Conservation (phyloP, 2,888 invertebrate genomes). For the Conchocele bisecta region DNA sequence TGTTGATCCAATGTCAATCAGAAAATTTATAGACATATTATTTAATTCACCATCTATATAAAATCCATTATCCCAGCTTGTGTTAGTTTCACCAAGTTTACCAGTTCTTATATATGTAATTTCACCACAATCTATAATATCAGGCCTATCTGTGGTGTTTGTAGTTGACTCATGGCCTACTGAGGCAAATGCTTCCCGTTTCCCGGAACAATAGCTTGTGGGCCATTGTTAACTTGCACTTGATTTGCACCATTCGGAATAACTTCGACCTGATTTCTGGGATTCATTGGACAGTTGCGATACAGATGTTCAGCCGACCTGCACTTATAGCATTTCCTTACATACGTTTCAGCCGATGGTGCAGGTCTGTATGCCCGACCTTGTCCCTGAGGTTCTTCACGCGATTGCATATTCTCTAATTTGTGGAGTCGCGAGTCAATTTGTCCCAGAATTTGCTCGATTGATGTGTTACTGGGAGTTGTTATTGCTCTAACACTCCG, state of each 20-base stretch:
- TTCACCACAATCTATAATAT: background rate
- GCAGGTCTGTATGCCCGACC: no score
- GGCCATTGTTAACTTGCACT: background rate
- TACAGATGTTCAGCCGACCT: background rate
- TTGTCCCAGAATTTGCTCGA: background rate
- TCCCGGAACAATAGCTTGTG: background rate
- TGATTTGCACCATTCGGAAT: no score
- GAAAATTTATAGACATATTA: background rate
- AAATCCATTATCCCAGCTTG: conserved; percentile 4
- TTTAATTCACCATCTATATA: background rate
- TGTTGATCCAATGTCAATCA: conserved; percentile 37
- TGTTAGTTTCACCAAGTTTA: background rate
- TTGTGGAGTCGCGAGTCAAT: background rate
- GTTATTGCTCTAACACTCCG: background rate
- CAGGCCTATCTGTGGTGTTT: background rate
- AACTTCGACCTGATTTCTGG: background rate
- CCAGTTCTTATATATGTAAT: background rate
- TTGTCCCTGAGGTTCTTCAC: no score
- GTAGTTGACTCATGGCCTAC: background rate
- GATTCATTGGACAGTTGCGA: background rate
- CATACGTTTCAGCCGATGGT: no score
- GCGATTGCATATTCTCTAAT: no score
- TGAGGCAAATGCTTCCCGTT: conserved; percentile 1
- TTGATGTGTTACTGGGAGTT: no score
- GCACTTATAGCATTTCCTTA: background rate